Evolutionary conservation across 2,888 invertebrate genomes (phyloP).

Genomic region (Morpho deidamia): DNA sequence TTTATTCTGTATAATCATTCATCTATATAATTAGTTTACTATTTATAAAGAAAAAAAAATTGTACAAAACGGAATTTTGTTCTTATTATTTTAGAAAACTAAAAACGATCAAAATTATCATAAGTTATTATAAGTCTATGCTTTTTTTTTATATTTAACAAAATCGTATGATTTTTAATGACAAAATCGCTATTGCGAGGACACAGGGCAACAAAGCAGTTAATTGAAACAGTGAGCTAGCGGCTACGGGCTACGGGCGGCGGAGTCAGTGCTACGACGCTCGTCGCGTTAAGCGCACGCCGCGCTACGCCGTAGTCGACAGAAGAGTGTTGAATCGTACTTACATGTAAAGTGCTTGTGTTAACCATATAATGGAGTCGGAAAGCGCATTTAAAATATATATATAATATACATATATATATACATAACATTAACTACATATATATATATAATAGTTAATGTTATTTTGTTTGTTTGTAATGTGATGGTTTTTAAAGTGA

Average conservation of each 20-base stretch:
- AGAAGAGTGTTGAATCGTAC: conserved; percentile 49
- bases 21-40: too few species aligned
- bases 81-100: too few species aligned
- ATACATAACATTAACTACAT: too few species aligned
- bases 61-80: too few species aligned
- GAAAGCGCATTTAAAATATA: conserved; percentile 40
- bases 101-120: too few species aligned
- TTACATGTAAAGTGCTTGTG: conserved; percentile 52
- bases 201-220: conserved; percentile 65
- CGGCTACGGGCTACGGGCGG: conserved; percentile 34
- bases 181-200: conserved; percentile 44
- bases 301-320: conserved; percentile 45
- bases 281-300: conserved; percentile 65
- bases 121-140: neutral
- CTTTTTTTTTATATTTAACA: neutral
- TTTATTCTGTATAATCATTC: too few species aligned
- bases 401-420: neutral
- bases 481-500: conserved; percentile 14
- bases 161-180: conserved; percentile 27
- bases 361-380: conserved; percentile 37
- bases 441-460: neutral
- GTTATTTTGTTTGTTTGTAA: neutral
- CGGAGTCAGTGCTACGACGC: conserved; percentile 69
- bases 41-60: too few species aligned
- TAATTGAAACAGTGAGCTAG: conserved; percentile 62